Conservation (phyloP, 2,888 invertebrate species). For the Seira musarum region DNA sequence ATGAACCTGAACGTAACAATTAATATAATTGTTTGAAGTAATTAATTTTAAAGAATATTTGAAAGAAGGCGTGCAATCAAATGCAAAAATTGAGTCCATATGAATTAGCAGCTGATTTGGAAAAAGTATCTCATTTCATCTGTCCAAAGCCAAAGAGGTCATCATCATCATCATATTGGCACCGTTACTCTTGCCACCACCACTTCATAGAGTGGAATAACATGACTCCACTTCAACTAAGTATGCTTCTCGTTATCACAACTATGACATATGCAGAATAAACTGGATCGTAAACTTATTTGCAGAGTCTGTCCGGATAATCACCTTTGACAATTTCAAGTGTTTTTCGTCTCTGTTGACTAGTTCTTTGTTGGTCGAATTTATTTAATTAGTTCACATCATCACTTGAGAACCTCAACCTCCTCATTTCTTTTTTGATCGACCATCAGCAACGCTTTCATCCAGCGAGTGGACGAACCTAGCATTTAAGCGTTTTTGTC, state of each 20-base stretch:
- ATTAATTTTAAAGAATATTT: too few species aligned
- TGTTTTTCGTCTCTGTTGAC: constrained; percentile 15
- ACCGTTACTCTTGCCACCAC: constrained; percentile 7
- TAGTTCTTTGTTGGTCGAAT: background rate
- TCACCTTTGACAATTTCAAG: constrained; percentile 34
- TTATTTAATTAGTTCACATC: background rate
- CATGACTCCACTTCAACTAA: background rate
- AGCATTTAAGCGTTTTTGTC: background rate
- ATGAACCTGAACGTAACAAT: too few species aligned
- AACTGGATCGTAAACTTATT: constrained; percentile 2
- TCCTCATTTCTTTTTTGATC: too few species aligned
- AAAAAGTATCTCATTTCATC: constrained; percentile 12
- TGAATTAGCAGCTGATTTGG: constrained; percentile 36
- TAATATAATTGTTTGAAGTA: too few species aligned
- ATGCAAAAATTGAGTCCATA: background rate
- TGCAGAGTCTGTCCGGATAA: constrained; percentile 21
- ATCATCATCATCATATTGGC: constrained; percentile 31
- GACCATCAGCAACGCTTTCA: too few species aligned
- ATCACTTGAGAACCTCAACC: too few species aligned
- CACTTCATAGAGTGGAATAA: background rate
- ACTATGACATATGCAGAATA: constrained; percentile 19
- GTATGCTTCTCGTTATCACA: background rate
- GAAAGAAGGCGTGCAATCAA: background rate
- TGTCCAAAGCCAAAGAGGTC: constrained; percentile 31
- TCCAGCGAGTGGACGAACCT: too few species aligned